These are phyloP conservation scores for Hemicordylus capensis DNA, from an alignment of 2,113 vertebrate species.

Conservation along the genomic window DNA sequence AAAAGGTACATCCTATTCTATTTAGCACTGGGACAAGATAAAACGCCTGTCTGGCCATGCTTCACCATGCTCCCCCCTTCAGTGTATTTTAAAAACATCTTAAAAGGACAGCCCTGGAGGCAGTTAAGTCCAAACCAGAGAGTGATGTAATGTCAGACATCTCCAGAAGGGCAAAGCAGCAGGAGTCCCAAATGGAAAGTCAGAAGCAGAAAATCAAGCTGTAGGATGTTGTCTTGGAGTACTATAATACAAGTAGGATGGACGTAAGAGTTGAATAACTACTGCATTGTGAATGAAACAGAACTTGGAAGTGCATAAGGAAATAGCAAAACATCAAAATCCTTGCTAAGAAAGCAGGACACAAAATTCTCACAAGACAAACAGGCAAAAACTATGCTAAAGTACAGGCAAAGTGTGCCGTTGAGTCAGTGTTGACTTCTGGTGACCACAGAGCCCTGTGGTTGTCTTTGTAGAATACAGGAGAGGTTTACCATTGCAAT, in stretches of 20 bases:
- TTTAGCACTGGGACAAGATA: not conserved
- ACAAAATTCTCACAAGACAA: not conserved
- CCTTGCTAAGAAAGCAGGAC: not conserved
- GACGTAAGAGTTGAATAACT: not conserved
- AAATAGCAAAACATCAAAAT: not conserved
- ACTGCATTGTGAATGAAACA: not conserved
- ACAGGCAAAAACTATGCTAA: too few relatives aligned
- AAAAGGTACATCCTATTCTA: slow-evolving; percentile 44
- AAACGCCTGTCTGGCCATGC: too few relatives aligned
- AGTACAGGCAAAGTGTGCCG: too few relatives aligned
- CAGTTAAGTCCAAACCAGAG: not conserved
- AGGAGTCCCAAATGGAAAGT: not conserved
- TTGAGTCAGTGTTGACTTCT: too few relatives aligned
- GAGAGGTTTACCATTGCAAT: too few relatives aligned
- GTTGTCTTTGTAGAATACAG: too few relatives aligned
- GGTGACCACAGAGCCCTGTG: too few relatives aligned
- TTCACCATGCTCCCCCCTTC: too few relatives aligned
- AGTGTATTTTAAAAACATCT: too few relatives aligned
- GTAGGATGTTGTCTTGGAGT: not conserved
- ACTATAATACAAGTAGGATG: not conserved
- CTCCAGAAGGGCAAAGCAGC: not conserved
- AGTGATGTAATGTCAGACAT: not conserved
- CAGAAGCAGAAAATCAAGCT: not conserved
- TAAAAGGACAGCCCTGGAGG: too few relatives aligned
- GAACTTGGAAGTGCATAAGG: not conserved